phyloP scores from a whole-genome alignment of 2,797 vertebrate species.

The Malacoctenus gilli region DNA sequence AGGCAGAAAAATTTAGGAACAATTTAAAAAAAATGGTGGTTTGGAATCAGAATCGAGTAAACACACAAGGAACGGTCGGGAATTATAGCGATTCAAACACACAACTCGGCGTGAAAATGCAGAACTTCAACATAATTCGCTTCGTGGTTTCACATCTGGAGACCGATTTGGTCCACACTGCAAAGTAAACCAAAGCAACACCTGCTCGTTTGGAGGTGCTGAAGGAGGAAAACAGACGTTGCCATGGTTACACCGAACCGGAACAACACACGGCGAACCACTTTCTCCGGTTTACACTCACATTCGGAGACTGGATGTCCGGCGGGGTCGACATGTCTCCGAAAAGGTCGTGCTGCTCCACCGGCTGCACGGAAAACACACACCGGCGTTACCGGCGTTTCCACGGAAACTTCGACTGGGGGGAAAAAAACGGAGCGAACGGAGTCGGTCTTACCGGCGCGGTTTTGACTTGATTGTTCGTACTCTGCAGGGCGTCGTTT shows the following conservation, averaged over 20 bases:
- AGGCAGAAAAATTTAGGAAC: slow-evolving; percentile 50
- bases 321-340: slow-evolving; percentile 97
- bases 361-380: slow-evolving; percentile 78
- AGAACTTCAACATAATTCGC: too few species aligned
- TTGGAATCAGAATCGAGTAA: slow-evolving; percentile 45
- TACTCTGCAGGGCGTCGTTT: slow-evolving; percentile 67
- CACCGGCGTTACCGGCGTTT: too few species aligned
- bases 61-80: slow-evolving; percentile 37
- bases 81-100: slow-evolving; percentile 9
- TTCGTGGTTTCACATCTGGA: too few species aligned
- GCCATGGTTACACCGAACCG: too few species aligned
- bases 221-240: too few species aligned
- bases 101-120: too few species aligned
- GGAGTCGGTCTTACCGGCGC: slow-evolving; percentile 77
- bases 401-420: too few species aligned
- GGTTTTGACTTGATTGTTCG: slow-evolving; percentile 76
- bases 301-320: slow-evolving; percentile 88
- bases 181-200: too few species aligned
- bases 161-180: too few species aligned
- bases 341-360: slow-evolving; percentile 93
- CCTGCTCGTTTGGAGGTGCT: too few species aligned
- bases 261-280: too few species aligned
- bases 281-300: slow-evolving; percentile 83
- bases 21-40: slow-evolving; percentile 28
- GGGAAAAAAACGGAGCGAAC: too few species aligned